Evolutionary conservation across 2,797 vertebrate genomes (phyloP), one percentile per base, ranked within the genome.

Genomic region (Oceanodroma leucorhoa): DNA sequence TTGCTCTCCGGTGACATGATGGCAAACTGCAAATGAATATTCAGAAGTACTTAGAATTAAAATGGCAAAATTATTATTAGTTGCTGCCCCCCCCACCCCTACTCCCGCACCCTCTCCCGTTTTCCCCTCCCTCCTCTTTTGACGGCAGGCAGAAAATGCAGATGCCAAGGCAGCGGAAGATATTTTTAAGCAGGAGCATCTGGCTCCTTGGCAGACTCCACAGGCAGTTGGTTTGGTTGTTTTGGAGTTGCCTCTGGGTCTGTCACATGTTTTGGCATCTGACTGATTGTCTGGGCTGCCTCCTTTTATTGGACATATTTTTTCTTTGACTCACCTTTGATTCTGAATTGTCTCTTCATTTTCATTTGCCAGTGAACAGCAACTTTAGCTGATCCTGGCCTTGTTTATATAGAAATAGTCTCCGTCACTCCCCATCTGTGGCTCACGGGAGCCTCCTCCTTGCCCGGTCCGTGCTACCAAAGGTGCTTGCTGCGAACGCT

Each of bases 101-200:
- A 17, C 93, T 91, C 96, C 75, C 8, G 53, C 85, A 65, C 88
- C 0, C 96, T 94, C 69, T 91, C 96, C 90, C 8, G 2, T 83
- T 95, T 93, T 95, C 88, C 93, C 96, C 95, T 94, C 93, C 95
- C 93, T 97, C 93, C 96, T 90, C 94, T 89, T 97, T 93, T 95
- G 97, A 97, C 54, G 87, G 95, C 97, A 97, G 96, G 96, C 97
- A 95, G 87, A 90, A 91, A 93, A 93, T 98, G 97, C 96, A 98
- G 97, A 97, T 97, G 97, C 98, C 97, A 98, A 97, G 94, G 98
- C 97, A 97, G 97, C 32, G 90, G 97, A 98, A 98, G 98, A 98
- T 98, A 98, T 98, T 98, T 98, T 98, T 98, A 98, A 98, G 97
- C 97, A 97, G 93, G 95, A 97, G 98, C 98, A 98, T 98, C 98